These are phyloP conservation scores for Mallotus villosus DNA, from an alignment of 2,797 vertebrate genomes.

Conservation along the genomic window DNA sequence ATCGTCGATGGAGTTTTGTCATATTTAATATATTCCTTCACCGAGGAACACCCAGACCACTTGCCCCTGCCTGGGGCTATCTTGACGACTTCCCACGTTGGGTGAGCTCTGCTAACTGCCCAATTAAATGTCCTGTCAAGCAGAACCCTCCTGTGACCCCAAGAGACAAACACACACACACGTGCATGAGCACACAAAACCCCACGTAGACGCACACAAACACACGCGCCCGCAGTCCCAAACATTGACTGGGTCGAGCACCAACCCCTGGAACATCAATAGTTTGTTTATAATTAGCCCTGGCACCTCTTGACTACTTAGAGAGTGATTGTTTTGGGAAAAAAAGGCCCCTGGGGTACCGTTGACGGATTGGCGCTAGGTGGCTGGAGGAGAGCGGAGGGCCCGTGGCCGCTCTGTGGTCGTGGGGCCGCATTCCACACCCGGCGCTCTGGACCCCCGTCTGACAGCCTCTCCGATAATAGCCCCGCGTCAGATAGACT, in stretches of 20 bases:
- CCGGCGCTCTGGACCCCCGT: constrained; percentile 69
- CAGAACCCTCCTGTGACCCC: constrained; percentile 72
- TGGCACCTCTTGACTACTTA: constrained; percentile 80
- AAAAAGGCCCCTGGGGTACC: constrained; percentile 75
- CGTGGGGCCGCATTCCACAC: constrained; percentile 68
- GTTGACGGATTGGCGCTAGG: constrained; percentile 77
- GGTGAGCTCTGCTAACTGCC: constrained; percentile 74
- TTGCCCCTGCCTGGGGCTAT: constrained; percentile 35
- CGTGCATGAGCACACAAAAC: constrained; percentile 8
- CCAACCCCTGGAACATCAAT: constrained; percentile 71
- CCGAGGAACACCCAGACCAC: not conserved
- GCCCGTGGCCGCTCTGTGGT: constrained; percentile 52
- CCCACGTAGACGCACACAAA: not conserved
- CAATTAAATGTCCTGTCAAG: constrained; percentile 74
- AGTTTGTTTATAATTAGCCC: constrained; percentile 84
- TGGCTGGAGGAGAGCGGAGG: constrained; percentile 41
- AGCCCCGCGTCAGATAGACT: constrained; percentile 67
- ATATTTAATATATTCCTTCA: not conserved
- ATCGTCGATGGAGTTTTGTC: too few species aligned
- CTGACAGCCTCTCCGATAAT: constrained; percentile 79
- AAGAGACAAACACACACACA: constrained; percentile 35
- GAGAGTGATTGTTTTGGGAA: constrained; percentile 79
- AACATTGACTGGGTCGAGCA: constrained; percentile 51
- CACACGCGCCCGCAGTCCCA: constrained; percentile 13
- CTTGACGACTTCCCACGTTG: constrained; percentile 44